These are phyloP conservation scores for Formica selysi DNA, from an alignment of 1,140 invertebrate species.

Conservation along the genomic window DNA sequence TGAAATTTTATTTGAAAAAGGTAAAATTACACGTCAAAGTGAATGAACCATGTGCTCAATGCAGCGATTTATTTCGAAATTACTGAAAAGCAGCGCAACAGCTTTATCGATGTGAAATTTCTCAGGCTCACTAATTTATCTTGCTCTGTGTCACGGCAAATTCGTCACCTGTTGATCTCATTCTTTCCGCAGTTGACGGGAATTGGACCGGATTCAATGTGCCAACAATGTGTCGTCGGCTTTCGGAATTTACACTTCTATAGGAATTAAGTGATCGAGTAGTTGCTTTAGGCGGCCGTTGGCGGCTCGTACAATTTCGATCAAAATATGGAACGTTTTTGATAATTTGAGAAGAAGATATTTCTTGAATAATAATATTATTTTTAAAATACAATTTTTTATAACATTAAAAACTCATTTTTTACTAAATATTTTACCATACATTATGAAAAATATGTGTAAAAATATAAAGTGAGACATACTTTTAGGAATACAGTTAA, in stretches of 20 bases:
- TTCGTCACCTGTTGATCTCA: conserved; percentile 60
- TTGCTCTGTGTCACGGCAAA: conserved; percentile 6
- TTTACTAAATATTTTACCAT: too few species aligned
- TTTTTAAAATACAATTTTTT: neutral
- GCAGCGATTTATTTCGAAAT: conserved; percentile 12
- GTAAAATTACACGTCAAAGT: neutral
- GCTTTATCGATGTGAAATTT: neutral
- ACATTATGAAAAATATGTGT: neutral
- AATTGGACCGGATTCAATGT: conserved; percentile 29
- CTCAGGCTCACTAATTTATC: conserved; percentile 38
- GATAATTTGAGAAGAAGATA: neutral
- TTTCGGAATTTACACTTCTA: conserved; percentile 10
- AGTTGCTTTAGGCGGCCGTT: conserved; percentile 16
- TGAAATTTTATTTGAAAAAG: neutral
- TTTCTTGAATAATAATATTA: neutral
- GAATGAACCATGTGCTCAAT: neutral
- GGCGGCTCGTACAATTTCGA: neutral
- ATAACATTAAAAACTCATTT: too few species aligned
- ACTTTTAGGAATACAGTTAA: neutral
- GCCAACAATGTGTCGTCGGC: neutral
- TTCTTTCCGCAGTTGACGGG: conserved; percentile 49
- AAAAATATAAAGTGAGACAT: conserved; percentile 3
- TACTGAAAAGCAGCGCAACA: neutral
- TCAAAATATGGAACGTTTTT: neutral
- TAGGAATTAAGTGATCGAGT: conserved; percentile 34